A percentile compares a stretch with the other conserved stretches of the same genome.
Evolutionary conservation across 2,888 invertebrate genomes (phyloP).

Genomic region (Melolontha melolontha): DNA sequence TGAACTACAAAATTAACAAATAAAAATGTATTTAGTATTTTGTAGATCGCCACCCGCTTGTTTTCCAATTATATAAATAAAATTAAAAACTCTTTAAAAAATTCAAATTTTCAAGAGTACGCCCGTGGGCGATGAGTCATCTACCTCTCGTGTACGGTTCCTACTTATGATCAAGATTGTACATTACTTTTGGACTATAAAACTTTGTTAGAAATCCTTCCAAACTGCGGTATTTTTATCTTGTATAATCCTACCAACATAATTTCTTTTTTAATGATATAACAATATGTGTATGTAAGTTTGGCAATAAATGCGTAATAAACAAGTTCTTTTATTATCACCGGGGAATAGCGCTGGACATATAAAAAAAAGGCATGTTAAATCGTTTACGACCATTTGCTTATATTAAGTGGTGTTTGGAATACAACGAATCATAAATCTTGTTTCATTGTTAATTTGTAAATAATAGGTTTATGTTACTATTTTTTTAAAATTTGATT

Average conservation of each 20-base stretch:
- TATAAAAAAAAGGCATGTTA: conserved; percentile 22
- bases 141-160: too few relatives aligned
- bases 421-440: conserved; percentile 33
- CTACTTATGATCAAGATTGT: too few relatives aligned
- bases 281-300: conserved; percentile 3
- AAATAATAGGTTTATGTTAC: conserved; percentile 18
- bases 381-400: conserved; percentile 29
- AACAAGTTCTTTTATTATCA: conserved; percentile 32
- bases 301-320: conserved; percentile 9
- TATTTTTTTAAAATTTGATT: conserved; percentile 2
- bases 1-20: too few relatives aligned
- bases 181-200: too few relatives aligned
- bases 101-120: too few relatives aligned
- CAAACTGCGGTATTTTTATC: background rate
- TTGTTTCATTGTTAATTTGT: conserved; percentile 22
- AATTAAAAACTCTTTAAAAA: too few relatives aligned
- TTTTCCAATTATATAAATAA: too few relatives aligned
- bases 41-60: too few relatives aligned
- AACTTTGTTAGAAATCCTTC: too few relatives aligned
- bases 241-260: conserved; percentile 5
- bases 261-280: background rate
- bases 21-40: too few relatives aligned
- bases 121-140: too few relatives aligned
- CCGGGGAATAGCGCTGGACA: conserved; percentile 17
- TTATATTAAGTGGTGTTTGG: conserved; percentile 35